These are phyloP conservation scores for Clupea harengus DNA, from an alignment of 2,113 vertebrate genomes.

Conservation along the genomic window DNA sequence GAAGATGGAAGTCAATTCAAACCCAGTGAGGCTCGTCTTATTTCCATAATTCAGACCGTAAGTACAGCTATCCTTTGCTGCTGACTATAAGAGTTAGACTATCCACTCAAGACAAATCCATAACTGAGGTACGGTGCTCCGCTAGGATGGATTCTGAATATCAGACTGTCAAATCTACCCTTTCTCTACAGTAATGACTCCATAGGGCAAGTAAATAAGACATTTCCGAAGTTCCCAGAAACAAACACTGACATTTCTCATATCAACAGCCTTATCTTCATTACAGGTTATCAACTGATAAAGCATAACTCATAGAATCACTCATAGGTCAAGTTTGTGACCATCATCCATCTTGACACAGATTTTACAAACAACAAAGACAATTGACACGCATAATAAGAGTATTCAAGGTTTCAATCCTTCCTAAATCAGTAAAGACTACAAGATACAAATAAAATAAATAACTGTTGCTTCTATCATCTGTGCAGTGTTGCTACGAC, in stretches of 20 bases:
- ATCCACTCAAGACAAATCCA: neutral
- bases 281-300: neutral
- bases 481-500: no score
- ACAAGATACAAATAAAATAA: no score
- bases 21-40: neutral
- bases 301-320: neutral
- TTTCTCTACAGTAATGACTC: neutral
- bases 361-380: no score
- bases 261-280: neutral
- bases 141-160: neutral
- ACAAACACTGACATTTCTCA: neutral
- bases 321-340: no score
- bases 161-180: neutral
- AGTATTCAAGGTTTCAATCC: no score
- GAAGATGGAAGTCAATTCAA: neutral
- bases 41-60: neutral
- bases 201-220: neutral
- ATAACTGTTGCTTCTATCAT: no score
- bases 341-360: no score
- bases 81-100: neutral
- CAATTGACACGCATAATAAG: no score
- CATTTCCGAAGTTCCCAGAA: neutral
- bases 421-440: no score
- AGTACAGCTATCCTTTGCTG: neutral
- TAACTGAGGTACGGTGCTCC: neutral